Percentiles rank a stretch among this genome's conserved stretches.
Evolutionary conservation across 2,797 vertebrate species (phyloP).

Genomic region (Muscicapa comitata): DNA sequence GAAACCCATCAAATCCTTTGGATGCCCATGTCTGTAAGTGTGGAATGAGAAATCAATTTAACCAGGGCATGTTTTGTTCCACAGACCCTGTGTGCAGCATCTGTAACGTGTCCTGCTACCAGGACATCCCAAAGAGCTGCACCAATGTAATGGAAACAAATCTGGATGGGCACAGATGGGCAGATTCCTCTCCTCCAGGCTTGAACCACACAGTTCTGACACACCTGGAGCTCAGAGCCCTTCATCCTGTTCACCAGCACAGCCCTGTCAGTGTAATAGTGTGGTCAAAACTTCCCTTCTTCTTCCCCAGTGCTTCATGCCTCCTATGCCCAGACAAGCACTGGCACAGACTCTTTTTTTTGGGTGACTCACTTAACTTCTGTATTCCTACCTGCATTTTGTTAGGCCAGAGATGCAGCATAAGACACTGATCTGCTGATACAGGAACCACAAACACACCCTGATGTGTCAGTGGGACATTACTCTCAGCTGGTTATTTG

Average conservation of each 20-base stretch:
- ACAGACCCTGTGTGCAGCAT: accelerated
- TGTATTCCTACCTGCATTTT: background rate
- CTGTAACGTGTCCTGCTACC: accelerated
- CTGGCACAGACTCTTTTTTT: background rate
- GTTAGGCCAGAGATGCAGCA: background rate
- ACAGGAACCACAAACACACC: background rate
- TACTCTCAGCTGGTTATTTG: background rate
- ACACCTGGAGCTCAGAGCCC: background rate
- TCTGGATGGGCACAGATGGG: background rate
- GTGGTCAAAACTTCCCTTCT: background rate
- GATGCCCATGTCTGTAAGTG: background rate
- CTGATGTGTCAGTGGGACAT: background rate
- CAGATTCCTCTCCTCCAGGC: background rate
- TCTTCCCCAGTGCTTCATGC: background rate
- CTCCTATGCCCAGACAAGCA: background rate
- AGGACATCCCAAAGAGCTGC: background rate
- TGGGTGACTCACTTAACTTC: background rate
- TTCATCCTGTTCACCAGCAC: background rate
- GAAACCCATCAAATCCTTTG: background rate
- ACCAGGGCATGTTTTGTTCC: background rate
- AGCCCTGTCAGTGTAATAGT: background rate
- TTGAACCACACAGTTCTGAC: background rate
- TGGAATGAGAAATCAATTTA: background rate
- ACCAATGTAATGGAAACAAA: background rate
- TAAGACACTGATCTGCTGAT: background rate